These are phyloP conservation scores for Struthio camelus DNA, from an alignment of 2,113 vertebrate genomes.

Conservation along the genomic window DNA sequence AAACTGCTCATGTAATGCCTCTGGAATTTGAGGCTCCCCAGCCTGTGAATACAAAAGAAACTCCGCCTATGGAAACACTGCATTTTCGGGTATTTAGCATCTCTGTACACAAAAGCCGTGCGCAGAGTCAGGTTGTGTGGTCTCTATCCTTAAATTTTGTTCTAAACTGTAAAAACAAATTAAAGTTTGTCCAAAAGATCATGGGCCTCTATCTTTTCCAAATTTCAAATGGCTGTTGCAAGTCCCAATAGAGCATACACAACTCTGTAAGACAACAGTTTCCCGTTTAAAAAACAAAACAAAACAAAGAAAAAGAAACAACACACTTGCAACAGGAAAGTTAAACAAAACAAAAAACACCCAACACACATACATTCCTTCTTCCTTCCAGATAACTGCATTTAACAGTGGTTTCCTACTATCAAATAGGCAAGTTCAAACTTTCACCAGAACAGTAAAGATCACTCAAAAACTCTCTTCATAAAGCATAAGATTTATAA, in stretches of 20 bases:
- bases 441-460: background rate
- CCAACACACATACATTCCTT: too few relatives aligned
- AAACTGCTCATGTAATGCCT: slow-evolving; percentile 78
- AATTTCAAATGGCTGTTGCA: background rate
- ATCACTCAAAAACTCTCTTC: background rate
- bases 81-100: slow-evolving; percentile 69
- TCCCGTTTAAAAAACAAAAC: slow-evolving; percentile 5
- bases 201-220: background rate
- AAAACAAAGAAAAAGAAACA: background rate
- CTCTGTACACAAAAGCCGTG: slow-evolving; percentile 54
- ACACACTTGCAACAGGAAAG: background rate
- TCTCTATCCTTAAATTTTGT: slow-evolving; percentile 34
- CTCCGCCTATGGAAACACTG: slow-evolving; percentile 73
- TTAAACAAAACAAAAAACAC: background rate
- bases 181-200: background rate
- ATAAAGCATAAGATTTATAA: background rate
- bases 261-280: background rate
- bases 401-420: background rate
- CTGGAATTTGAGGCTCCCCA: slow-evolving; percentile 78
- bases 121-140: slow-evolving; percentile 59
- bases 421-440: background rate
- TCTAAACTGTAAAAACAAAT: slow-evolving; percentile 42
- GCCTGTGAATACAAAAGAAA: slow-evolving; percentile 72
- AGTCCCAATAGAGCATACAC: background rate
- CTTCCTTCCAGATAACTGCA: background rate